These are phyloP conservation scores for Neomonachus schauinslandi DNA, from an alignment of 2,113 vertebrate species.

Conservation along the genomic window DNA sequence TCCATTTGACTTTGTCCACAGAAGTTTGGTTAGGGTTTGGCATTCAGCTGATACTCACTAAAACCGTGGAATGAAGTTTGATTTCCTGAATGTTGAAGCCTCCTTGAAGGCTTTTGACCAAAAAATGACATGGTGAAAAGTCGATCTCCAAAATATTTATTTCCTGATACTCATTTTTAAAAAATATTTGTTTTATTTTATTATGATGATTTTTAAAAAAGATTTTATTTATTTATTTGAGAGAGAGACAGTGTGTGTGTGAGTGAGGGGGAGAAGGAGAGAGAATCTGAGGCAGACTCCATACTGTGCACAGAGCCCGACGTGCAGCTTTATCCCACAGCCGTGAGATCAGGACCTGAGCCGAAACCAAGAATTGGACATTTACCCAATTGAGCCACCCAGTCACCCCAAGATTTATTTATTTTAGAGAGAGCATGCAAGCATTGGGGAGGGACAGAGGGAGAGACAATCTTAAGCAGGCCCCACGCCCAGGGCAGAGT, in stretches of 20 bases:
- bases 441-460: background rate
- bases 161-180: background rate
- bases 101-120: background rate
- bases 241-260: background rate
- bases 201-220: background rate
- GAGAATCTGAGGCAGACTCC: background rate
- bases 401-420: background rate
- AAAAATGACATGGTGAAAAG: background rate
- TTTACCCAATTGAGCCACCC: background rate
- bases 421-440: background rate
- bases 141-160: background rate
- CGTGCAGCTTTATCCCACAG: background rate
- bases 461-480: background rate
- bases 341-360: background rate
- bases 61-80: background rate
- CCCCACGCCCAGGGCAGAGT: background rate
- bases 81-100: background rate
- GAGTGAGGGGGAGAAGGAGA: background rate
- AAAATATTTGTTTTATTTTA: background rate
- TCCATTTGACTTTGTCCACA: background rate
- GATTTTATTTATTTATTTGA: background rate
- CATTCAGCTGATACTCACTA: background rate
- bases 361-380: background rate
- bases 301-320: background rate
- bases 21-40: background rate